Evolutionary conservation across 2,888 invertebrate genomes (phyloP).

Genomic region (Miltochrista miniata): DNA sequence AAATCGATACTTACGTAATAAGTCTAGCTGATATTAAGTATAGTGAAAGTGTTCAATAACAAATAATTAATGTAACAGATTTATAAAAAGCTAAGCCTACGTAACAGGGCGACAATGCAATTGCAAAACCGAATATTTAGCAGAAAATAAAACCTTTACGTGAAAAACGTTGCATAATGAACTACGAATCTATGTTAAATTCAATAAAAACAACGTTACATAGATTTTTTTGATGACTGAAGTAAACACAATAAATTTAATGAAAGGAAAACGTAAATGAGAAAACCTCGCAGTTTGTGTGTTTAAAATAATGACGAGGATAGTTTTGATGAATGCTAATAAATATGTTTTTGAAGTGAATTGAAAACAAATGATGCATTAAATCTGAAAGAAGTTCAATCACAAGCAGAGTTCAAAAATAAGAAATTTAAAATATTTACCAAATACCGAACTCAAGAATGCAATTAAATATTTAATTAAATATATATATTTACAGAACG

Average conservation of each 20-base stretch:
- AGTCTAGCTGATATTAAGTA: background rate
- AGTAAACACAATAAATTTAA: too few relatives aligned
- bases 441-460: background rate
- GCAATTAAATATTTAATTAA: background rate
- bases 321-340: too few relatives aligned
- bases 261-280: too few relatives aligned
- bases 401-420: background rate
- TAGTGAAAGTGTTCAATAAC: background rate
- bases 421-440: background rate
- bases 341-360: too few relatives aligned
- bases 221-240: background rate
- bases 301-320: too few relatives aligned
- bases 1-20: background rate
- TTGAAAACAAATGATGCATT: too few relatives aligned
- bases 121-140: background rate
- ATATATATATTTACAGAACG: background rate
- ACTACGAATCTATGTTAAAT: background rate
- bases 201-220: background rate
- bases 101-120: background rate
- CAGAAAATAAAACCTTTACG: background rate
- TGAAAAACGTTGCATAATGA: background rate
- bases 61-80: background rate
- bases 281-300: too few relatives aligned
- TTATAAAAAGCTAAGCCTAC: background rate
- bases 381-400: too few relatives aligned